Percentiles rank a stretch among this genome's conserved stretches.
Evolutionary conservation across 2,113 vertebrate genomes (phyloP).

Genomic region (Hippocampus mohnikei): DNA sequence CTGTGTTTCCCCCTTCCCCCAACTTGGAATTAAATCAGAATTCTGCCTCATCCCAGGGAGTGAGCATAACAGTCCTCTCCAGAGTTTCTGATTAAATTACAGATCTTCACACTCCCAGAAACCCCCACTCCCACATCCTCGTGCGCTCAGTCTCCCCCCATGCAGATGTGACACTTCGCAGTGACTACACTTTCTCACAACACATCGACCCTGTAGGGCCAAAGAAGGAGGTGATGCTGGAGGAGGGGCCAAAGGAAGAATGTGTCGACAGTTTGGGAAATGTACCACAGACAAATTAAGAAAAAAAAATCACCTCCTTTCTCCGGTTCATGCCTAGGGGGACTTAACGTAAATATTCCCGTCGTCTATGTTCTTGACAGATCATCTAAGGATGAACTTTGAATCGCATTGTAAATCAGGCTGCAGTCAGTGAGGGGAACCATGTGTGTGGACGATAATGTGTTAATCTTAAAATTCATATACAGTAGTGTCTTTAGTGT

Average conservation of each 20-base stretch:
- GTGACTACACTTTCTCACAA: constrained; percentile 53
- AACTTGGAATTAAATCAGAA: constrained; percentile 53
- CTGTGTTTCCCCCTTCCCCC: constrained; percentile 11
- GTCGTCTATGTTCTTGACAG: constrained; percentile 43
- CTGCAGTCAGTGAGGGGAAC: constrained; percentile 26
- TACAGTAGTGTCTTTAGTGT: neutral
- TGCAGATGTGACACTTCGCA: constrained; percentile 64
- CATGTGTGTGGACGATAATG: constrained; percentile 22
- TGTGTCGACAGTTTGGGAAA: constrained; percentile 26
- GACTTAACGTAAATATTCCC: constrained; percentile 37
- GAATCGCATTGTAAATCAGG: constrained; percentile 43
- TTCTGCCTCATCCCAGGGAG: constrained; percentile 45
- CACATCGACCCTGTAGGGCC: constrained; percentile 39
- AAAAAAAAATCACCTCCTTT: constrained; percentile 16
- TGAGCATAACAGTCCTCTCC: constrained; percentile 54
- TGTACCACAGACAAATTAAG: constrained; percentile 21
- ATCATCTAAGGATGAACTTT: constrained; percentile 49
- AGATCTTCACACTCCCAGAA: constrained; percentile 52
- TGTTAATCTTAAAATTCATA: constrained; percentile 6
- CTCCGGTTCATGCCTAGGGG: constrained; percentile 13
- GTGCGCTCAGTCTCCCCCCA: constrained; percentile 32
- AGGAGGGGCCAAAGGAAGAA: constrained; percentile 11
- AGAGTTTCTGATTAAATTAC: constrained; percentile 69
- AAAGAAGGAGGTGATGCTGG: constrained; percentile 20
- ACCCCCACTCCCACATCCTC: constrained; percentile 15